These are phyloP conservation scores for Falco punctatus DNA, from an alignment of 2,113 vertebrate genomes.

Conservation along the genomic window DNA sequence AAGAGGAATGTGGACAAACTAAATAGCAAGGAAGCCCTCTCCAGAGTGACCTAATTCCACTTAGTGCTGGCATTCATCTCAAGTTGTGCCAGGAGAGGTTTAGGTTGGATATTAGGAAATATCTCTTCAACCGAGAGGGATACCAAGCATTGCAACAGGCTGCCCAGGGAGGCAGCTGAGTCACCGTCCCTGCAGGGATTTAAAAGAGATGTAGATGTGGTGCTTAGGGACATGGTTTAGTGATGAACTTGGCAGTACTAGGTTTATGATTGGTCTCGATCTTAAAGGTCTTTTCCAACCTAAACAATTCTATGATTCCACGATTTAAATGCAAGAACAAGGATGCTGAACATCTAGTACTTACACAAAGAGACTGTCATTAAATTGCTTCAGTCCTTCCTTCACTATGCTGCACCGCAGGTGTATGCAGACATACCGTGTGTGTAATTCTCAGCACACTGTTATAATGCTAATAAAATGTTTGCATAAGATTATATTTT, in stretches of 20 bases:
- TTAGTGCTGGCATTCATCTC: not conserved
- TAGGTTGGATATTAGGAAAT: not conserved
- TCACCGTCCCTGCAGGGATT: no score
- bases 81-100: not conserved
- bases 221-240: no score
- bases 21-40: not conserved
- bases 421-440: fast-evolving
- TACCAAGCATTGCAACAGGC: not conserved
- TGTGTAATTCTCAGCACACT: not conserved
- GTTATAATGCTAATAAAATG: not conserved
- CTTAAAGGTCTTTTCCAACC: not conserved
- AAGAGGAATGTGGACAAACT: not conserved
- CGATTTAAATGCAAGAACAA: not conserved
- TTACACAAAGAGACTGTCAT: not conserved
- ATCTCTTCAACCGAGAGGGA: not conserved
- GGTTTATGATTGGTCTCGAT: no score
- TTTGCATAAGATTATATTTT: not conserved
- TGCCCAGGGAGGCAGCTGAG: no score
- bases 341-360: no score
- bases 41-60: not conserved
- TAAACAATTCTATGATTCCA: not conserved
- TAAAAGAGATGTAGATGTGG: no score
- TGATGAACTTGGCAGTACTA: no score
- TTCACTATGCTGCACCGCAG: not conserved
- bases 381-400: not conserved